Conservation (phyloP, 2,797 vertebrate species). For the Xenops minutus region DNA sequence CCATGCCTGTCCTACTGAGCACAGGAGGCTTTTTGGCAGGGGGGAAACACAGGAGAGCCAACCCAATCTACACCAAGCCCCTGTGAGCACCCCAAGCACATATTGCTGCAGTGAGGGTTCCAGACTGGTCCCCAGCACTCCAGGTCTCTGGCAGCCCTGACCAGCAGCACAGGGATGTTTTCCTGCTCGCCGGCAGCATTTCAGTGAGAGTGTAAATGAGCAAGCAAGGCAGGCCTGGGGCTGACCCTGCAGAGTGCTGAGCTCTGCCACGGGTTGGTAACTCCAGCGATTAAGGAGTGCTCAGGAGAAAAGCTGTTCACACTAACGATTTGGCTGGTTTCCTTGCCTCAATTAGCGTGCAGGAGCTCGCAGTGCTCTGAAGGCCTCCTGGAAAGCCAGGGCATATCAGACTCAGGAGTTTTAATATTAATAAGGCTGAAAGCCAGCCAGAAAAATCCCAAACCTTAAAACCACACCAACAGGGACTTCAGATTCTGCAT, state of each 20-base stretch:
- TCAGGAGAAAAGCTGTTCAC: not conserved
- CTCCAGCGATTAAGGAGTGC: not conserved
- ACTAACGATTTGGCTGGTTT: not conserved
- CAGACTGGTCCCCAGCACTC: fast-evolving
- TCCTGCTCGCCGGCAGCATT: not conserved
- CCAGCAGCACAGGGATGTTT: not conserved
- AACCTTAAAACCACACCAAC: not conserved
- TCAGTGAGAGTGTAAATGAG: fast-evolving
- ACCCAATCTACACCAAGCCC: not conserved
- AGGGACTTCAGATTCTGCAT: not conserved
- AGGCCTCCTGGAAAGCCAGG: not conserved
- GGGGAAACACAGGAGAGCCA: not conserved
- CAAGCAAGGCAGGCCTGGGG: not conserved
- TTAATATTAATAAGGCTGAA: not conserved
- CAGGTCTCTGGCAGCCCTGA: fast-evolving
- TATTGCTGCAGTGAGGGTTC: fast-evolving
- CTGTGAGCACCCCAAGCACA: fast-evolving
- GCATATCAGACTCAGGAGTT: not conserved
- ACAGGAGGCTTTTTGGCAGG: not conserved
- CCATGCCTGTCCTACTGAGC: not conserved
- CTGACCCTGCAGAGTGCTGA: not conserved
- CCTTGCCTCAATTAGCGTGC: not conserved
- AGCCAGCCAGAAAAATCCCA: not conserved
- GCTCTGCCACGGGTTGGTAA: not conserved
- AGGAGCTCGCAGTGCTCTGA: not conserved